phyloP scores from a whole-genome alignment of 1,140 invertebrate species.

The Drosophila ogumai region DNA sequence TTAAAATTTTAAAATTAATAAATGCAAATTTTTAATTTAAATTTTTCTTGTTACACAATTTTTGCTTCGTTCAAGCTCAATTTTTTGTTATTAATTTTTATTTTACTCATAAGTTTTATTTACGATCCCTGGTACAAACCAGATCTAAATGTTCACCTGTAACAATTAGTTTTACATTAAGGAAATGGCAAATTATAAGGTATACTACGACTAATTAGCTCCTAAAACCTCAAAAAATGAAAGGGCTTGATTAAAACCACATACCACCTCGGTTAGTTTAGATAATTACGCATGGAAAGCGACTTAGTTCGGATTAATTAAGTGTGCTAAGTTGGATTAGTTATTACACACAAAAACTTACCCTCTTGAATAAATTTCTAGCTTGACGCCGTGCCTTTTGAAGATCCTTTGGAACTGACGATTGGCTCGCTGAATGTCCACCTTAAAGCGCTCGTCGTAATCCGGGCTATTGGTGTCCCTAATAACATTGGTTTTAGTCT shows the following conservation, averaged over 20 bases:
- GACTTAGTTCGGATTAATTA: constrained; percentile 20
- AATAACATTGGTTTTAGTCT: constrained; percentile 91
- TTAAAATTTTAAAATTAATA: no score
- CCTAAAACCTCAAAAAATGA: background rate
- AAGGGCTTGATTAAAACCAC: background rate
- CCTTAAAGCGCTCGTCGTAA: constrained; percentile 92
- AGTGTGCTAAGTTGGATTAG: background rate
- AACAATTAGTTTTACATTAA: background rate
- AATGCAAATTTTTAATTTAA: no score
- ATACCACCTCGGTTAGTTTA: constrained; percentile 25
- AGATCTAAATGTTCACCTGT: background rate
- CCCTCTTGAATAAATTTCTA: constrained; percentile 97
- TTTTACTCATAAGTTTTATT: no score
- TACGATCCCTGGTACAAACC: background rate
- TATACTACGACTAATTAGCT: background rate
- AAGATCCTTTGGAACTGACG: constrained; percentile 93
- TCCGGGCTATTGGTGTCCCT: constrained; percentile 95
- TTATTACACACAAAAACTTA: constrained; percentile 86
- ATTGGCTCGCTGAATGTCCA: constrained; percentile 92
- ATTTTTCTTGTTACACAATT: no score
- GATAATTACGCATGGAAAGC: constrained; percentile 36
- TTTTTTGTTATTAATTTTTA: no score
- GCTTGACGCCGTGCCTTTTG: constrained; percentile 94
- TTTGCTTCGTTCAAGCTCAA: no score
- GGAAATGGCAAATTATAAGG: background rate